Evolutionary conservation across 1,140 invertebrate species (phyloP), one percentile per base, ranked within the genome.

Genomic region (Anthonomus grandis): DNA sequence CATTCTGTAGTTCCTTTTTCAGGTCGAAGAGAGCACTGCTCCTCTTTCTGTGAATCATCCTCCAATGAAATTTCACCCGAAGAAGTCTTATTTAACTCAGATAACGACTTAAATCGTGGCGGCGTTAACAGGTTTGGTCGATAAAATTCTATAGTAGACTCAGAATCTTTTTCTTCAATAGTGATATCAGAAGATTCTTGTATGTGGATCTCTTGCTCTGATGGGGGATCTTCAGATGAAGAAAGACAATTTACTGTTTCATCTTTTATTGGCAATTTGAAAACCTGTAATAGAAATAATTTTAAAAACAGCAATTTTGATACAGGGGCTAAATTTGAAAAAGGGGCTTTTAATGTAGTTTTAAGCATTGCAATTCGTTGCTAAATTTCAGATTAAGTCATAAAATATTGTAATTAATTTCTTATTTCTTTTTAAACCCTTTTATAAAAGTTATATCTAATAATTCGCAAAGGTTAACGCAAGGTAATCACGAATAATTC

Each of bases 21-120:
- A n/a, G n/a, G n/a, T n/a, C n/a, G n/a, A n/a, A n/a, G n/a, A n/a
- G n/a, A n/a, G n/a, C n/a, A n/a, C n/a, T n/a, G n/a, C n/a, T n/a
- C n/a, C n/a, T n/a, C n/a, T n/a, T n/a, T n/a, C n/a, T n/a, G n/a
- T n/a, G n/a, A n/a, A n/a, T n/a, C n/a, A 12, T 13, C 5, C 12
- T 24, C 44, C 23, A 46, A 8, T 4, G 17, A 6, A 13, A n/a
- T 46, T 24, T 22, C 44, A 3, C 13, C 17, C 4, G 44, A 22
- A 46, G 23, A 10, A 25, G 44, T 5, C 13, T 46, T 34, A 18
- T 18, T 18, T 23, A 48, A 18, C 2, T 31, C 18, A 12, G 9
- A 12, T 38, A 50, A 23, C 3, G 48, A 50, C 17, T 50, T 50
- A 50, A 50, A 50, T 21, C 48, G 21, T 0, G 48, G 48, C 18